Conservation (phyloP, 2,113 vertebrate genomes). For the Gavia stellata region DNA sequence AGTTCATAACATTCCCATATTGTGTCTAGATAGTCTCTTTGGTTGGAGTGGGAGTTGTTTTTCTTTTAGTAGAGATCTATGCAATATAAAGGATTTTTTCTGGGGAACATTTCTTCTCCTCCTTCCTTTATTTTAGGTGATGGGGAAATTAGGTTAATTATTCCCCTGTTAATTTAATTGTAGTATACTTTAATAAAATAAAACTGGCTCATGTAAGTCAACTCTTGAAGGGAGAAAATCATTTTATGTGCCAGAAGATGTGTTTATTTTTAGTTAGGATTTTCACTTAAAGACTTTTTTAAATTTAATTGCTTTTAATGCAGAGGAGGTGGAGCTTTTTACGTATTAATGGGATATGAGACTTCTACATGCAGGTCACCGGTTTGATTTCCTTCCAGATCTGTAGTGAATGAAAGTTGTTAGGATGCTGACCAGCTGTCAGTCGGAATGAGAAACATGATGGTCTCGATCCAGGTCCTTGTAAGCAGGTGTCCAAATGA, state of each 20-base stretch:
- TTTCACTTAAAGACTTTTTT: neutral
- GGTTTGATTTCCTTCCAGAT: neutral
- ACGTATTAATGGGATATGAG: neutral
- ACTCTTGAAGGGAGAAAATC: constrained; percentile 5
- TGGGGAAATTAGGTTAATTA: constrained; percentile 52
- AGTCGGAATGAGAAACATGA: neutral
- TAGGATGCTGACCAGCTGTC: constrained; percentile 10
- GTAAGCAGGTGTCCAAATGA: constrained; percentile 4
- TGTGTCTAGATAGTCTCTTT: neutral
- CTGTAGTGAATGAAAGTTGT: neutral
- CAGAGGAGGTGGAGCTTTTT: neutral
- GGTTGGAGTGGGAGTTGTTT: constrained; percentile 13
- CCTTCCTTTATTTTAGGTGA: constrained; percentile 7
- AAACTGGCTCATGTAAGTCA: constrained; percentile 28
- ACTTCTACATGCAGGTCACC: constrained; percentile 11
- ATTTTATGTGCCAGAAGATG: constrained; percentile 27
- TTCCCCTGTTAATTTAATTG: constrained; percentile 34
- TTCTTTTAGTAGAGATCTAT: neutral
- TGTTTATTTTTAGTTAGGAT: constrained; percentile 54
- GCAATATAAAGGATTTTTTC: constrained; percentile 4
- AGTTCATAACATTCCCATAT: neutral
- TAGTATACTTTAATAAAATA: constrained; percentile 25
- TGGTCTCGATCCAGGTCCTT: neutral
- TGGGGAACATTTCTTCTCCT: neutral
- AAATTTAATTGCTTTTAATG: neutral